These are phyloP conservation scores for Struthidea cinerea DNA, from an alignment of 2,113 vertebrate genomes.

Conservation along the genomic window DNA sequence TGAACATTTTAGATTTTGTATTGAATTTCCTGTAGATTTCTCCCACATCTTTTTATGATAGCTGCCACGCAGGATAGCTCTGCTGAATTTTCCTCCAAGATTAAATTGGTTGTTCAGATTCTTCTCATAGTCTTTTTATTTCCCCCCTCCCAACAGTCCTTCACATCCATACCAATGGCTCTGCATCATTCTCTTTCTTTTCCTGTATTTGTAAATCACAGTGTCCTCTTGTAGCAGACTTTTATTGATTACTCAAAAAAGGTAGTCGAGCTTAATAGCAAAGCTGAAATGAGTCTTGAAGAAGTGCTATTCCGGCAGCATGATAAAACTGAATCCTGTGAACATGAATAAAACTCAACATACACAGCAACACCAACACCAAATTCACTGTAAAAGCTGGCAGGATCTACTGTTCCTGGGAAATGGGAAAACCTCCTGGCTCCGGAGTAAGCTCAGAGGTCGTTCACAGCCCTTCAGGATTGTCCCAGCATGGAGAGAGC, in stretches of 20 bases:
- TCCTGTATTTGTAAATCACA: conserved; percentile 62
- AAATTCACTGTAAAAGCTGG: neutral
- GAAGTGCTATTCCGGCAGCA: conserved; percentile 14
- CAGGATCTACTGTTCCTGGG: neutral
- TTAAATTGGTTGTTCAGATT: conserved; percentile 53
- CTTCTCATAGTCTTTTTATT: conserved; percentile 31
- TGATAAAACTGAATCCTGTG: neutral
- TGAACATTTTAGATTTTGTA: conserved; percentile 17
- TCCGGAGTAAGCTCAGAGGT: neutral
- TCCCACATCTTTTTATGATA: conserved; percentile 54
- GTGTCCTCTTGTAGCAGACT: conserved; percentile 53
- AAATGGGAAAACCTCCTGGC: neutral
- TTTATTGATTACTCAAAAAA: conserved; percentile 69
- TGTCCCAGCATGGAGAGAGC: neutral
- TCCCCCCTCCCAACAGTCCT: conserved; percentile 9
- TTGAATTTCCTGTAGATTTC: conserved; percentile 55
- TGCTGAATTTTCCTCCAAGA: conserved; percentile 57
- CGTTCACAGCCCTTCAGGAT: neutral
- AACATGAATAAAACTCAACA: neutral
- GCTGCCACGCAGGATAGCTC: conserved; percentile 47
- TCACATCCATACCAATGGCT: conserved; percentile 51
- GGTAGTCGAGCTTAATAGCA: conserved; percentile 48
- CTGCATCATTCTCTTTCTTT: conserved; percentile 39
- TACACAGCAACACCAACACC: neutral
- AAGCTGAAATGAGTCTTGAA: conserved; percentile 46